Conservation (phyloP, 2,888 invertebrate species). For the Noctua comes region DNA sequence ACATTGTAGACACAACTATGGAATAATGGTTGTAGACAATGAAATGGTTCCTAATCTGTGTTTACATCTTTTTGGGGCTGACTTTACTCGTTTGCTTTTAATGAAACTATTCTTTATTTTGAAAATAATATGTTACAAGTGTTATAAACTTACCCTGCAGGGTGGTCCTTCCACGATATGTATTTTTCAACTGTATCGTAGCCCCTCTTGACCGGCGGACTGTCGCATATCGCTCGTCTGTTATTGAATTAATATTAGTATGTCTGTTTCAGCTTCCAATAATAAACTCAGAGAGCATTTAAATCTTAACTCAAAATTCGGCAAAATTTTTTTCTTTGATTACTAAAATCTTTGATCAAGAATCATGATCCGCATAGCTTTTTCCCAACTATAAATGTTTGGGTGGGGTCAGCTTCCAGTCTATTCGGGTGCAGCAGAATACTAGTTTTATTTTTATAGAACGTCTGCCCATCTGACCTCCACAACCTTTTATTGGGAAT, state of each 20-base stretch:
- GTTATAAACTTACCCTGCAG: conserved; percentile 33
- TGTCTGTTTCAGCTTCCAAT: background rate
- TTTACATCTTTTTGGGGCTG: too few species aligned
- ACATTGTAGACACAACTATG: too few species aligned
- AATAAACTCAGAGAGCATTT: background rate
- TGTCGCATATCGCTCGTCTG: conserved; percentile 42
- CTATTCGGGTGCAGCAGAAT: background rate
- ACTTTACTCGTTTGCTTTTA: too few species aligned
- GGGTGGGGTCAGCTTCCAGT: background rate
- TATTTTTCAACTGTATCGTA: conserved; percentile 24
- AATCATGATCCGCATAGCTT: background rate
- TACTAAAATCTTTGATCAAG: background rate
- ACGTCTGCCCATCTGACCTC: background rate
- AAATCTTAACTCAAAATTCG: background rate
- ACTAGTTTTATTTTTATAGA: background rate
- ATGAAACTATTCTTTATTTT: background rate
- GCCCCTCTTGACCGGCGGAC: conserved; percentile 24
- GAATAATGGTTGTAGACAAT: too few species aligned
- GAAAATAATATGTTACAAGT: background rate
- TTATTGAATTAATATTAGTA: conserved; percentile 7
- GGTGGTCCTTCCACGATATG: conserved; percentile 34
- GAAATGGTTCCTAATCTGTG: too few species aligned
- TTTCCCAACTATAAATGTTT: background rate
- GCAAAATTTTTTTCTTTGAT: background rate
- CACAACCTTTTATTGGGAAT: background rate